Percentiles rank a stretch among this genome's conserved stretches.
phyloP scores from a whole-genome alignment of 1,140 invertebrate species.

The Eumaeus atala region DNA sequence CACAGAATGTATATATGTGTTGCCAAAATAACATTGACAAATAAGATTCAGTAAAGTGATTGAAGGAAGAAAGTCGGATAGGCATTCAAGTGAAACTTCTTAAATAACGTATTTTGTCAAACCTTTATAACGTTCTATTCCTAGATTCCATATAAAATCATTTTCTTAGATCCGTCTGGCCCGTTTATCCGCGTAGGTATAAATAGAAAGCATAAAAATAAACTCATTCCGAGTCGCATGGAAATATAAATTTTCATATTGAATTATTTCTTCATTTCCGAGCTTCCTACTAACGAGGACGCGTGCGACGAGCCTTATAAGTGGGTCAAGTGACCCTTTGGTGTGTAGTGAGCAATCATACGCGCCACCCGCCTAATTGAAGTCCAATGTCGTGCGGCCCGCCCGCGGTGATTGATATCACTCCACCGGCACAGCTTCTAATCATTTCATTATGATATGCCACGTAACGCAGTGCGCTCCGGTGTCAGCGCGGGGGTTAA shows the following conservation, averaged over 20 bases:
- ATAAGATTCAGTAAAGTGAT: no score
- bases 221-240: neutral
- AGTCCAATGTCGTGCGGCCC: constrained; percentile 67
- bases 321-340: constrained; percentile 69
- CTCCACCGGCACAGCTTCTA: constrained; percentile 38
- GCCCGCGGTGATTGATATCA: constrained; percentile 69
- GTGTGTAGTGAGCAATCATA: constrained; percentile 63
- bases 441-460: constrained; percentile 29
- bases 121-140: no score
- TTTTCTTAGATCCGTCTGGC: neutral
- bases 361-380: constrained; percentile 69
- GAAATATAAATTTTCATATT: constrained; percentile 33
- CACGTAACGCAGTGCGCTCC: neutral
- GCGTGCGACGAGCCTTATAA: constrained; percentile 53
- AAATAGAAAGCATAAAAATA: constrained; percentile 6
- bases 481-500: neutral
- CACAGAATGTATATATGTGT: no score
- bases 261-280: constrained; percentile 46
- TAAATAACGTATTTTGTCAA: no score
- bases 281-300: constrained; percentile 43
- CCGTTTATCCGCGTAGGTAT: constrained; percentile 3
- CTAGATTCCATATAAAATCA: constrained; percentile 3
- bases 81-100: no score
- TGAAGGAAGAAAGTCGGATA: no score
- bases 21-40: no score